Evolutionary conservation across 1,140 invertebrate genomes (phyloP), one percentile per base, ranked within the genome.

Genomic region (Propsilocerus akamusi): DNA sequence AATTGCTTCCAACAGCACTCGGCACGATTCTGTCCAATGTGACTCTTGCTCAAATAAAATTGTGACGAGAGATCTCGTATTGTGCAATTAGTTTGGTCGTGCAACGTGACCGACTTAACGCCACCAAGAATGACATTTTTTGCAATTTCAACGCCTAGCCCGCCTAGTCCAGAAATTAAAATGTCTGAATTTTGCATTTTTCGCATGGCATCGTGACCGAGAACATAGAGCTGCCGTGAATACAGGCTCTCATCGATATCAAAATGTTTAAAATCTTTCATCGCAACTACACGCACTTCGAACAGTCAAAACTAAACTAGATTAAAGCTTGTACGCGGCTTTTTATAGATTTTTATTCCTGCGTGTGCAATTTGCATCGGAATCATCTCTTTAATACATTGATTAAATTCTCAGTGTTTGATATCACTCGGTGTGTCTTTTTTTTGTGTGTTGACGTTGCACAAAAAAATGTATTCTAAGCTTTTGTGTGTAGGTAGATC

Each of bases 91-190:
- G 65, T 66, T 57, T 78, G 72, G 67, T 99, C 96, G 66, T 97
- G 93, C 53, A 99, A 71, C 32, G 93, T 96, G 26, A 99, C 94
- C 22, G 91, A 95, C 65, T 96, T 95, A 20, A 99, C 95, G 54
- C 96, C 96, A 59, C 86, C 88, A 47, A 99, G 76, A 59, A 98
- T 94, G 52, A 99, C 81, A 71, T 99, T 99, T 70, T 99, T 99
- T 1, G 96, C 94, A 51, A 98, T 77, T 73, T 99, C 97, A 10
- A 99, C 83, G 11, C 97, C 97, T 26, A 99, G 76, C 47, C 95
- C 95, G 49, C 86, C 86, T 49, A 99, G 72, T 5, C 97, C 97
- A 7, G 84, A 94, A 48, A 99, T 83, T n/a, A 99, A 76, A n/a
- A 99, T 83, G 65, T 94, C 90, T 26, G 92, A 92, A 49, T 74